These are phyloP conservation scores for Aphidius ervi DNA, from an alignment of 1,140 invertebrate genomes.

Conservation along the genomic window DNA sequence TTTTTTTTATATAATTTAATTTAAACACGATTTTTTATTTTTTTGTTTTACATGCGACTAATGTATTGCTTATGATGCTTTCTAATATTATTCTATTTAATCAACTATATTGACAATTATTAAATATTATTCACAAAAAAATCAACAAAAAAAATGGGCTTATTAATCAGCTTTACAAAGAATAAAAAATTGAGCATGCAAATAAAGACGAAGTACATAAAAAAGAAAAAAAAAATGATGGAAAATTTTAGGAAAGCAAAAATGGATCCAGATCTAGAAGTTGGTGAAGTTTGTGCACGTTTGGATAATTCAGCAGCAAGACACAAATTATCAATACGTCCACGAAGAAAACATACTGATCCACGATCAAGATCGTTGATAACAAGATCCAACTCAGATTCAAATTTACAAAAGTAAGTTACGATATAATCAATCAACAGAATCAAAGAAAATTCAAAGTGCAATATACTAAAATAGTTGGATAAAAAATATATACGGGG, in stretches of 20 bases:
- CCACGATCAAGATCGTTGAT: constrained; percentile 40
- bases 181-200: not conserved
- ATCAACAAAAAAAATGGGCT: constrained; percentile 1
- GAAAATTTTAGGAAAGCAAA: constrained; percentile 54
- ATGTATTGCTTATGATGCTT: not conserved
- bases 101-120: too few species aligned
- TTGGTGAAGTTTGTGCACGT: constrained; percentile 55
- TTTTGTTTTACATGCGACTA: not conserved
- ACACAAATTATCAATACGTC: constrained; percentile 71
- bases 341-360: constrained; percentile 61
- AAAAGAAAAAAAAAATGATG: constrained; percentile 9
- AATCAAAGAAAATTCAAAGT: not conserved
- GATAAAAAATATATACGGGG: constrained; percentile 16
- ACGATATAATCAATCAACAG: constrained; percentile 5
- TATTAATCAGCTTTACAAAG: not conserved
- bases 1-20: not conserved
- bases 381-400: constrained; percentile 28
- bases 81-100: not conserved
- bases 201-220: not conserved
- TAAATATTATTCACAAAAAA: not conserved
- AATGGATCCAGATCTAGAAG: constrained; percentile 60
- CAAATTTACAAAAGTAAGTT: constrained; percentile 26
- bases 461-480: not conserved
- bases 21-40: not conserved
- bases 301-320: constrained; percentile 70